Evolutionary conservation across 2,113 vertebrate species (phyloP).

Genomic region (Sylvietta virens): DNA sequence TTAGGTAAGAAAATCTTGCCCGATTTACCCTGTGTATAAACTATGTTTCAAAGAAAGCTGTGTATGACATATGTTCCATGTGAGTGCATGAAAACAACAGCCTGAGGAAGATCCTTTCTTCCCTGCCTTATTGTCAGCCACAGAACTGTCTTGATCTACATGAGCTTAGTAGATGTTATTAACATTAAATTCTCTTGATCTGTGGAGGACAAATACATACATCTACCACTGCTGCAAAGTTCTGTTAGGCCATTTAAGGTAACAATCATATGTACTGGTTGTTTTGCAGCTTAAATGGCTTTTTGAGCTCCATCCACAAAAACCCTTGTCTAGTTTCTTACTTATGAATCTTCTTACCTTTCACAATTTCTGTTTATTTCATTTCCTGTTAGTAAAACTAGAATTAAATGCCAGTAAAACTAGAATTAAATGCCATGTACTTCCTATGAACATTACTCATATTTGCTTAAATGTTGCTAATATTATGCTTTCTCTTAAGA

Average conservation of each 20-base stretch:
- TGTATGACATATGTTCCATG: background rate
- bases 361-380: constrained; percentile 22
- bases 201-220: background rate
- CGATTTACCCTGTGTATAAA: background rate
- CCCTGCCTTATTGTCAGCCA: background rate
- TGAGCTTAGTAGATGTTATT: background rate
- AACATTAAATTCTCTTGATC: background rate
- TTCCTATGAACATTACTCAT: background rate
- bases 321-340: background rate
- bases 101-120: background rate
- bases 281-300: background rate
- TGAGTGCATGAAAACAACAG: background rate
- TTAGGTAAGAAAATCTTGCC: background rate
- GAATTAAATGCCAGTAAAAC: background rate
- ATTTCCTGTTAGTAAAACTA: constrained; percentile 19
- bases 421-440: background rate
- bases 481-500: background rate
- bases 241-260: background rate
- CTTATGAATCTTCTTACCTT: constrained; percentile 1
- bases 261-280: background rate
- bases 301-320: background rate
- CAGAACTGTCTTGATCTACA: background rate
- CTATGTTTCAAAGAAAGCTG: background rate
- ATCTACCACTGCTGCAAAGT: background rate
- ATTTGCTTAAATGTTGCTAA: background rate